Evolutionary conservation across 1,140 invertebrate genomes (phyloP).

Genomic region (Notospermus geniculatus): DNA sequence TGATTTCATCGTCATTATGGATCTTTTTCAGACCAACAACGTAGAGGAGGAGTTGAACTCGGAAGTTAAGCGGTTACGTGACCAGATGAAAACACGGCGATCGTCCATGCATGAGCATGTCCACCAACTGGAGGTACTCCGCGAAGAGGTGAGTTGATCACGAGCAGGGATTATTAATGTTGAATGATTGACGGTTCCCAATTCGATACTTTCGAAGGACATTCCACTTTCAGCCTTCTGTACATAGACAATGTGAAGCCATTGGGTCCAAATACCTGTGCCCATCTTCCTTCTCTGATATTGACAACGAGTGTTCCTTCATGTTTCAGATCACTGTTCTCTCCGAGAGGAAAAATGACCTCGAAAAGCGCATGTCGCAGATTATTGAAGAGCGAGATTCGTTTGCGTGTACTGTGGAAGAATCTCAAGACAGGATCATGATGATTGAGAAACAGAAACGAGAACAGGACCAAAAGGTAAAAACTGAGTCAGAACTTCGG

Average conservation of each 20-base stretch:
- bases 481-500: not conserved
- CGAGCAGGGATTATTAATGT: too few species aligned
- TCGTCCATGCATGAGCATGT: conserved; percentile 80
- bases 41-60: conserved; percentile 77
- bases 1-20: not conserved
- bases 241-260: too few species aligned
- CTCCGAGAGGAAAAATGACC: conserved; percentile 77
- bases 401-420: conserved; percentile 75
- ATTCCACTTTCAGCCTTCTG: too few species aligned
- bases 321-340: conserved; percentile 71
- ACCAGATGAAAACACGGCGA: conserved; percentile 76
- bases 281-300: too few species aligned
- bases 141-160: conserved; percentile 69
- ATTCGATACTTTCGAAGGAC: too few species aligned
- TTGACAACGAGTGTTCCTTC: too few species aligned
- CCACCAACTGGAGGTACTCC: conserved; percentile 80
- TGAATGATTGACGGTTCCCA: too few species aligned
- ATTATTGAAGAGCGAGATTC: conserved; percentile 76
- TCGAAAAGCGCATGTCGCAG: conserved; percentile 71
- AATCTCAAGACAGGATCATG: conserved; percentile 82
- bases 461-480: conserved; percentile 74
- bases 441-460: conserved; percentile 78
- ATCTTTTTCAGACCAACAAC: conserved; percentile 61
- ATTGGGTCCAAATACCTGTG: too few species aligned
- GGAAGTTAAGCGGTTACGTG: conserved; percentile 74